Evolutionary conservation across 2,113 vertebrate species (phyloP).

Genomic region (Stercorarius parasiticus): DNA sequence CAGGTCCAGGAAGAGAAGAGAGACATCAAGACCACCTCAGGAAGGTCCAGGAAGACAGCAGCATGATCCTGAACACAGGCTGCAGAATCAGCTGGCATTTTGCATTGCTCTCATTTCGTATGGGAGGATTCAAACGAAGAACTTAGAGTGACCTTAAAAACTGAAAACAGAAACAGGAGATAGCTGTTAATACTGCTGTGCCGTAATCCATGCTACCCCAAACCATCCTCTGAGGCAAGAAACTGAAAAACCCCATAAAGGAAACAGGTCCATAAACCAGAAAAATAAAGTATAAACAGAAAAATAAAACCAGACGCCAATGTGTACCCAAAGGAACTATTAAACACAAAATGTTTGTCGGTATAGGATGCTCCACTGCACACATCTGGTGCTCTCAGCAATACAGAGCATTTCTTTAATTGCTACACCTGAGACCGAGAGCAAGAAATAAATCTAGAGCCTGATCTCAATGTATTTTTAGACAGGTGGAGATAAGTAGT

Average conservation of each 20-base stretch:
- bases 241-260: slow-evolving; percentile 10
- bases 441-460: slow-evolving; percentile 27
- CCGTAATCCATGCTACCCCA: neutral
- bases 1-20: neutral
- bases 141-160: neutral
- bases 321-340: slow-evolving; percentile 37
- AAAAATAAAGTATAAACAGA: slow-evolving; percentile 54
- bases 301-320: slow-evolving; percentile 37
- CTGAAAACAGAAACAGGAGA: neutral
- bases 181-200: neutral
- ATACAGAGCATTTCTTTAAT: slow-evolving; percentile 61
- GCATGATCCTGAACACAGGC: neutral
- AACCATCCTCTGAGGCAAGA: neutral
- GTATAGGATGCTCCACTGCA: slow-evolving; percentile 44
- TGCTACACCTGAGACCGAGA: slow-evolving; percentile 60
- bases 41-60: neutral
- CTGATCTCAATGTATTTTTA: neutral
- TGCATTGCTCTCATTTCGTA: neutral
- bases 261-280: slow-evolving; percentile 31
- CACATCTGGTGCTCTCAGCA: slow-evolving; percentile 57
- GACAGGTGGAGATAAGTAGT: slow-evolving; percentile 11
- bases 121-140: neutral
- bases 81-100: neutral
- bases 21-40: neutral
- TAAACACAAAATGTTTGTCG: slow-evolving; percentile 56